These are phyloP conservation scores for Gobionotothen gibberifrons DNA, from an alignment of 2,797 vertebrate genomes.

Conservation along the genomic window DNA sequence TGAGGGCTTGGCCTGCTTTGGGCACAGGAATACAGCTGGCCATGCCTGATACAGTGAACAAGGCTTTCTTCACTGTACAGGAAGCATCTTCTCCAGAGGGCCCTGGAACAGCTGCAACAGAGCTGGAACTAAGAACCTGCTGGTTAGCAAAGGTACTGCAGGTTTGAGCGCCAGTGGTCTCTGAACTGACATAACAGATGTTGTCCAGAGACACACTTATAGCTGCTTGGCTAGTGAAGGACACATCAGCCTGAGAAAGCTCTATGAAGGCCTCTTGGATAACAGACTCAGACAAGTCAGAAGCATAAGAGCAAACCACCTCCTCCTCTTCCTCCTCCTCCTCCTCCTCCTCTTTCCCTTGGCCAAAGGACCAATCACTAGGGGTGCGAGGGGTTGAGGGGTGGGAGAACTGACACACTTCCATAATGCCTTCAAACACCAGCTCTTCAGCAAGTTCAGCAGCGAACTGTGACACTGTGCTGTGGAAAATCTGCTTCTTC, in stretches of 20 bases:
- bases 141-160: conserved; percentile 81
- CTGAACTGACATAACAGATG: conserved; percentile 89
- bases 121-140: conserved; percentile 64
- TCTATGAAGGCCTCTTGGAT: conserved; percentile 99
- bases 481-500: conserved; percentile 96
- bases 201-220: conserved; percentile 94
- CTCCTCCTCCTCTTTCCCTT: conserved; percentile 78
- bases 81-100: conserved; percentile 81
- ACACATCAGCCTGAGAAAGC: conserved; percentile 93
- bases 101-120: conserved; percentile 49
- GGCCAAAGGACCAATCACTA: conserved; percentile 80
- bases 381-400: conserved; percentile 88
- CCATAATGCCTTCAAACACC: conserved; percentile 98
- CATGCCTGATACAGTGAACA: conserved; percentile 94
- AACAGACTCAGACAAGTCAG: conserved; percentile 96
- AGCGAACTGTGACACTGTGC: conserved; percentile 90
- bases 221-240: conserved; percentile 93
- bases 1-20: conserved; percentile 90
- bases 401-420: conserved; percentile 97
- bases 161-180: conserved; percentile 83
- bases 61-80: conserved; percentile 92
- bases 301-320: conserved; percentile 93
- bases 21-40: conserved; percentile 94
- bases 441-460: conserved; percentile 96
- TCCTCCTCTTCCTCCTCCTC: conserved; percentile 81